These are phyloP conservation scores for Phocoena phocoena DNA, from an alignment of 2,113 vertebrate species.

Conservation along the genomic window DNA sequence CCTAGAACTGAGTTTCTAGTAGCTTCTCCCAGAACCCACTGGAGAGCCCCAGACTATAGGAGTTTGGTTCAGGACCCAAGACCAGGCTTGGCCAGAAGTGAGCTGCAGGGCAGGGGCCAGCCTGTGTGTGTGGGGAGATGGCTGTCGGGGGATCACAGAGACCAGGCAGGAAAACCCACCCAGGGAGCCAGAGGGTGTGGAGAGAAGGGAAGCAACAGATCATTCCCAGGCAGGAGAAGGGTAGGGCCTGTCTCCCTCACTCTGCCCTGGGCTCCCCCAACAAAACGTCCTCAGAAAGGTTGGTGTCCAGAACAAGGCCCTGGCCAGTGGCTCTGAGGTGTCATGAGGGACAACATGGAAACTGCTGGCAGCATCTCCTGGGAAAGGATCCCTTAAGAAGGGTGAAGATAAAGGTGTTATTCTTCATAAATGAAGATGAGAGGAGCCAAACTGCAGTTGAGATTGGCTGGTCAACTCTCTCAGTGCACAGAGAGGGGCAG, in stretches of 20 bases:
- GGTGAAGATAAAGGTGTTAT: accelerated
- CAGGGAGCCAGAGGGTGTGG: background rate
- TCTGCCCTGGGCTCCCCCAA: background rate
- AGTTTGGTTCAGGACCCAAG: background rate
- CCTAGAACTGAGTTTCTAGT: background rate
- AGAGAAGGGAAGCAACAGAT: background rate
- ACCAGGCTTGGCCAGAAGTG: background rate
- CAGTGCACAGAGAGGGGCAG: background rate
- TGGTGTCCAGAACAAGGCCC: background rate
- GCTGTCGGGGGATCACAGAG: background rate
- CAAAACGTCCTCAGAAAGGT: background rate
- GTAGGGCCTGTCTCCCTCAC: background rate
- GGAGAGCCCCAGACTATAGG: background rate
- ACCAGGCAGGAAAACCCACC: background rate
- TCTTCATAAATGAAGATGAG: background rate
- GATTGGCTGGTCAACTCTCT: background rate
- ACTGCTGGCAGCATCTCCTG: background rate
- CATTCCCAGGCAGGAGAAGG: background rate
- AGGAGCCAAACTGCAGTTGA: background rate
- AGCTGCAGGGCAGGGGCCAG: background rate
- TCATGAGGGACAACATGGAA: background rate
- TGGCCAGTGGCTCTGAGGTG: background rate
- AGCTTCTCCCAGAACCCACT: background rate
- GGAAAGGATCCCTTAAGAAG: background rate
- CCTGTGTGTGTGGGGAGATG: too few species aligned